These are phyloP conservation scores for Dendrocopos noguchii DNA, from an alignment of 2,113 vertebrate species.

Conservation along the genomic window DNA sequence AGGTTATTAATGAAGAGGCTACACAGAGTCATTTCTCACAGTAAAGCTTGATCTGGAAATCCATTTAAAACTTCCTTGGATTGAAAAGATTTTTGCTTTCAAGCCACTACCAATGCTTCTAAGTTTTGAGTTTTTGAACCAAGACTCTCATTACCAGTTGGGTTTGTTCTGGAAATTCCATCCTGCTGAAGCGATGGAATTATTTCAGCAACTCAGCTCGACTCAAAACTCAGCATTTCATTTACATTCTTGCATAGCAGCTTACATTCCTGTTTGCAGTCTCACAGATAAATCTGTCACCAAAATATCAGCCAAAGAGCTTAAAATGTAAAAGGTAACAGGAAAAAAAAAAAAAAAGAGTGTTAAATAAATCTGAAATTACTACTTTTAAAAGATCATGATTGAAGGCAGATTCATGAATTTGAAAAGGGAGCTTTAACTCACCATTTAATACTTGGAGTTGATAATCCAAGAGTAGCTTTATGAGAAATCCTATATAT, in stretches of 20 bases:
- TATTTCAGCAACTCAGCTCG: constrained; percentile 8
- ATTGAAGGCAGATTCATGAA: constrained; percentile 1
- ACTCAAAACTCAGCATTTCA: constrained; percentile 21
- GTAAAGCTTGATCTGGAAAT: neutral
- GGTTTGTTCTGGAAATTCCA: neutral
- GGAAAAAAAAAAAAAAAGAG: neutral
- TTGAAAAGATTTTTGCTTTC: neutral
- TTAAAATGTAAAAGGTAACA: constrained; percentile 6
- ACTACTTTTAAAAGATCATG: neutral
- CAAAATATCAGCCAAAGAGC: constrained; percentile 15
- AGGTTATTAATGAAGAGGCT: neutral
- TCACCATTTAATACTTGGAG: neutral
- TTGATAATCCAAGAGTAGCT: constrained; percentile 8
- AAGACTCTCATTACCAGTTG: neutral
- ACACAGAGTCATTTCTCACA: neutral
- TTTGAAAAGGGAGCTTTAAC: neutral
- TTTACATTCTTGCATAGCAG: constrained; percentile 2
- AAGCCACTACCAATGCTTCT: neutral
- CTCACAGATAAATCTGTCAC: constrained; percentile 23
- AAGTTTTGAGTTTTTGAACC: neutral
- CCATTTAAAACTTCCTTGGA: neutral
- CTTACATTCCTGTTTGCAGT: constrained; percentile 1
- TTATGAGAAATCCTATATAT: neutral
- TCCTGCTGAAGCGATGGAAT: neutral
- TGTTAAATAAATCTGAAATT: neutral